Percentiles rank a stretch among this genome's conserved stretches.
Conservation (phyloP, 2,113 vertebrate species). For the Oryzias javanicus region DNA sequence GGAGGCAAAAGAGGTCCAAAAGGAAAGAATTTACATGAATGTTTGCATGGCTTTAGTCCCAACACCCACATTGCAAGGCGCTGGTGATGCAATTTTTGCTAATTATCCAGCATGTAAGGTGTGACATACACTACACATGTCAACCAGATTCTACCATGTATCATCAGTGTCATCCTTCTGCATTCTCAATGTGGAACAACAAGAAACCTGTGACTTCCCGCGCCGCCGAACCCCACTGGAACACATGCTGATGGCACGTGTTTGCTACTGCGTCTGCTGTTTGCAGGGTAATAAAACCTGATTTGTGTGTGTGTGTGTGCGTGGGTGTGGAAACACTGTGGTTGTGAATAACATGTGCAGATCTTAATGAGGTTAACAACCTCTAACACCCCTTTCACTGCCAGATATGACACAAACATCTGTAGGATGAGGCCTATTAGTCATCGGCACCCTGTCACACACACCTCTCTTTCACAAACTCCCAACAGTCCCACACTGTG, state of each 20-base stretch:
- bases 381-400: slow-evolving; percentile 41
- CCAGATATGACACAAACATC: slow-evolving; percentile 18
- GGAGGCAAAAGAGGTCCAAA: not conserved
- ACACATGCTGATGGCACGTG: slow-evolving; percentile 14
- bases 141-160: slow-evolving; percentile 5
- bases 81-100: slow-evolving; percentile 11
- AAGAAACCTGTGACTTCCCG: slow-evolving; percentile 14
- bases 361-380: slow-evolving; percentile 57
- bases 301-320: not conserved
- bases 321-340: not conserved
- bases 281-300: not conserved
- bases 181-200: slow-evolving; percentile 8
- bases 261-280: slow-evolving; percentile 3
- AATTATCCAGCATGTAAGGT: slow-evolving; percentile 34
- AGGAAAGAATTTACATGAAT: slow-evolving; percentile 19
- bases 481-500: slow-evolving; percentile 15
- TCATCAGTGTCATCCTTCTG: slow-evolving; percentile 10
- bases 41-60: slow-evolving; percentile 27
- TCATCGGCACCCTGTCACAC: slow-evolving; percentile 44
- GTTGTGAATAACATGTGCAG: slow-evolving; percentile 24
- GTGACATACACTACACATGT: slow-evolving; percentile 24
- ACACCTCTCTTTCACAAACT: slow-evolving; percentile 12
- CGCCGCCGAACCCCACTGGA: not conserved
- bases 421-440: slow-evolving; percentile 27
- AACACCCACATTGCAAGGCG: slow-evolving; percentile 14